phyloP scores from a whole-genome alignment of 2,888 invertebrate genomes.

The Leucoptera coffeella region DNA sequence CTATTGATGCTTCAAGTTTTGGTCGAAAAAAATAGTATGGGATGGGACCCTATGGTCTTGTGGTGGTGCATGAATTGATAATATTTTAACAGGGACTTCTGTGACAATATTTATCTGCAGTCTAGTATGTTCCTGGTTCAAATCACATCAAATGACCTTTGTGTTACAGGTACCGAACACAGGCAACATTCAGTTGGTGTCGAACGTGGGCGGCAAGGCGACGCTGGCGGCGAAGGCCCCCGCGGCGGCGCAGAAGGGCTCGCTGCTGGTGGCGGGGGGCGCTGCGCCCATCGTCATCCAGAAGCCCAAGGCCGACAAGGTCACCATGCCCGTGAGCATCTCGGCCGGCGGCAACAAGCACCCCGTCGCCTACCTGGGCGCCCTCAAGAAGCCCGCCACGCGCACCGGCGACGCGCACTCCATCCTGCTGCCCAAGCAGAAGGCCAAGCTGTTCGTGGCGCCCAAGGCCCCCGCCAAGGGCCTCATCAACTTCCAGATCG shows the following conservation, averaged over 20 bases:
- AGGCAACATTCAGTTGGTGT: slow-evolving; percentile 36
- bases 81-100: too few relatives aligned
- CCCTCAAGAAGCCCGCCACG: slow-evolving; percentile 45
- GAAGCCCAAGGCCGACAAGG: slow-evolving; percentile 46
- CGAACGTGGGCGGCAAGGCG: slow-evolving; percentile 31
- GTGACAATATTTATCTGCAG: too few relatives aligned
- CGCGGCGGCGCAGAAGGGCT: slow-evolving; percentile 25
- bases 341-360: slow-evolving; percentile 35
- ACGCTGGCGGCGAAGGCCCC: slow-evolving; percentile 36
- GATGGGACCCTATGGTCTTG: too few relatives aligned
- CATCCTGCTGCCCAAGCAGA: slow-evolving; percentile 28
- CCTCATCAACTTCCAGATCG: slow-evolving; percentile 62
- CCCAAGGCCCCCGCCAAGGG: slow-evolving; percentile 52
- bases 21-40: too few relatives aligned
- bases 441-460: slow-evolving; percentile 46
- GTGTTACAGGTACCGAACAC: slow-evolving; percentile 33
- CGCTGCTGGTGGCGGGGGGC: slow-evolving; percentile 28
- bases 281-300: slow-evolving; percentile 53
- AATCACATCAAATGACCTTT: slow-evolving; percentile 4
- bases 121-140: too few relatives aligned
- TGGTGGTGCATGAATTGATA: too few relatives aligned
- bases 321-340: slow-evolving; percentile 43
- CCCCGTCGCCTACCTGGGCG: slow-evolving; percentile 47
- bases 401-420: slow-evolving; percentile 32
- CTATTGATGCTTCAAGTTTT: too few relatives aligned